phyloP scores from a whole-genome alignment of 2,113 vertebrate species.

The Catharus fuscescens region DNA sequence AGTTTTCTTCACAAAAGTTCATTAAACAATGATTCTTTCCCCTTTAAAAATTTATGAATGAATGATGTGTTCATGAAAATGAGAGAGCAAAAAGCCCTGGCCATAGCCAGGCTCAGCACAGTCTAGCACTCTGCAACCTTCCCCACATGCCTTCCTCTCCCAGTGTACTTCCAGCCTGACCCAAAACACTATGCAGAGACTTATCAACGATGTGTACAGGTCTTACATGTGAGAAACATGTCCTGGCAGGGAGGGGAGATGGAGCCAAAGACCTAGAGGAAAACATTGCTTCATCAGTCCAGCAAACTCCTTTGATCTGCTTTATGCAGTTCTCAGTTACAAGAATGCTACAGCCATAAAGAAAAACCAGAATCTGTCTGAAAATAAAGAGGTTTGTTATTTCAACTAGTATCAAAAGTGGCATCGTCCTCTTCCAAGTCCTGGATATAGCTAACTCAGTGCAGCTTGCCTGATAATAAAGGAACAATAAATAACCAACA shows the following conservation, averaged over 20 bases:
- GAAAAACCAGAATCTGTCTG: neutral
- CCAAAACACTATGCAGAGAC: neutral
- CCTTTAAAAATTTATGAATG: slow-evolving; percentile 43
- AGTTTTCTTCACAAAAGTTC: slow-evolving; percentile 27
- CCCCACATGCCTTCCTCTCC: rapidly evolving
- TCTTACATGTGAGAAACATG: neutral
- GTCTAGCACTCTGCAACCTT: neutral
- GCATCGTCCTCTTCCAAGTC: neutral
- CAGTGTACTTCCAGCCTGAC: neutral
- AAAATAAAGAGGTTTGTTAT: neutral
- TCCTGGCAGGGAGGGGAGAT: rapidly evolving
- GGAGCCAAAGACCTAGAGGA: neutral
- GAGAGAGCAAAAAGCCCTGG: slow-evolving; percentile 17
- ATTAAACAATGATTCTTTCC: slow-evolving; percentile 50
- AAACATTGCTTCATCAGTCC: neutral
- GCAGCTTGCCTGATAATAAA: neutral
- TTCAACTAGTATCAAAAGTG: neutral
- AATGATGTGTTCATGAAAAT: neutral
- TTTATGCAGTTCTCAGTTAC: neutral
- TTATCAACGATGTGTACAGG: rapidly evolving
- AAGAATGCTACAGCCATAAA: neutral
- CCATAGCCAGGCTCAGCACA: neutral
- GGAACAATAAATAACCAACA: neutral
- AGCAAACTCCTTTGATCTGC: neutral
- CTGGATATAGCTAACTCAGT: neutral